Conservation (phyloP, 2,113 vertebrate genomes). For the Mormyrus iriodes region DNA sequence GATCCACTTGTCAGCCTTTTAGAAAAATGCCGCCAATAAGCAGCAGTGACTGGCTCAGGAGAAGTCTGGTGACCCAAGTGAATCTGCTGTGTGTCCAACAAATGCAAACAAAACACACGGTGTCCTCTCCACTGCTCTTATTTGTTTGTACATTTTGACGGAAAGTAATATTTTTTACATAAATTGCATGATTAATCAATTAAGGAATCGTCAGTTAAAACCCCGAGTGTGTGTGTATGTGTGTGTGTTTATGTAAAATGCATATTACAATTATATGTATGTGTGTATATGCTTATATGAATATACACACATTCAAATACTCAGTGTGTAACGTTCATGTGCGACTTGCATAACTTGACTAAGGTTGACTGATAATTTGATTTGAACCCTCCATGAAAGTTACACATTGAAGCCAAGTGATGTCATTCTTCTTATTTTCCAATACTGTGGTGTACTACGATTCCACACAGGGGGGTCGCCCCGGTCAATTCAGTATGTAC, state of each 20-base stretch:
- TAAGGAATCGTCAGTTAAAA: constrained; percentile 11
- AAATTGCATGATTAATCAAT: background rate
- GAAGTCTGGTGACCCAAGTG: background rate
- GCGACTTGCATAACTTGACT: background rate
- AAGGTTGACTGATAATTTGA: background rate
- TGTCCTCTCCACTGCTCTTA: background rate
- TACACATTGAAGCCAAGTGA: background rate
- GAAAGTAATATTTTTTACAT: background rate
- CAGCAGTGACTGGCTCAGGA: background rate
- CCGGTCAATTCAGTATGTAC: background rate
- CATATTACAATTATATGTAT: background rate
- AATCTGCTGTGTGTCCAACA: background rate
- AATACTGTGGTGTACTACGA: background rate
- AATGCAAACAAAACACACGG: background rate
- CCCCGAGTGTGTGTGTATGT: constrained; percentile 2
- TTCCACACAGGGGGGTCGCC: background rate
- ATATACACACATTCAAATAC: constrained; percentile 9
- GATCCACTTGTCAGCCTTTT: background rate
- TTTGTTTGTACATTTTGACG: background rate
- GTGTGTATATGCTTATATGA: background rate
- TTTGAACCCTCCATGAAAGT: background rate
- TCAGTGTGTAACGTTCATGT: constrained; percentile 9
- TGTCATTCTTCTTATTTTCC: background rate
- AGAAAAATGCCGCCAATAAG: background rate
- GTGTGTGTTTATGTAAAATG: constrained; percentile 4